A percentile compares a stretch with the other conserved stretches of the same genome.
phyloP scores from a whole-genome alignment of 2,113 vertebrate genomes.

The Burhinus bistriatus region DNA sequence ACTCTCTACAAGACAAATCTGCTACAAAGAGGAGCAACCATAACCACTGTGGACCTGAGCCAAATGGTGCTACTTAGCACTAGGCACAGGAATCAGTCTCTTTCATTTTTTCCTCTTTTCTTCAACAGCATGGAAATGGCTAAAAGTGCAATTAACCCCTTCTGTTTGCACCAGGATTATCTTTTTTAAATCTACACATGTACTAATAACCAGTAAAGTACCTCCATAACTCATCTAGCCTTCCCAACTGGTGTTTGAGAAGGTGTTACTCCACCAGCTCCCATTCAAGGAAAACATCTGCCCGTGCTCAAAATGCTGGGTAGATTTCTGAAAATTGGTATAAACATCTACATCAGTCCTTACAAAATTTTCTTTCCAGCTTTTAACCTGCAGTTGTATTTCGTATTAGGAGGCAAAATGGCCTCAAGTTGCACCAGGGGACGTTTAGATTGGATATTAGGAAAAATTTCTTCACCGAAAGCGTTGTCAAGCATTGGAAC shows the following conservation, averaged over 20 bases:
- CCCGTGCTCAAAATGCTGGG: not conserved
- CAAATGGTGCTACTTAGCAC: not conserved
- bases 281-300: not conserved
- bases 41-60: not conserved
- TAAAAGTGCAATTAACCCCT: not conserved
- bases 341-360: not conserved
- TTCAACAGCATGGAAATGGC: not conserved
- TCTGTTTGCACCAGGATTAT: not conserved
- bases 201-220: not conserved
- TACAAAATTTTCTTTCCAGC: not conserved
- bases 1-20: not conserved
- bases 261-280: not conserved
- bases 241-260: not conserved
- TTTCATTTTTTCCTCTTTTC: not conserved
- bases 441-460: not conserved
- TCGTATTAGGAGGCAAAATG: accelerated
- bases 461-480: not conserved
- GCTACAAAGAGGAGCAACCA: not conserved
- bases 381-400: not conserved
- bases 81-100: not conserved
- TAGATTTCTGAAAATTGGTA: not conserved
- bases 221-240: not conserved
- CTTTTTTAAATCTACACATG: not conserved
- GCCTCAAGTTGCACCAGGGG: not conserved
- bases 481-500: not conserved